Evolutionary conservation across 1,140 invertebrate species (phyloP).

Genomic region (Chymomyza costata): DNA sequence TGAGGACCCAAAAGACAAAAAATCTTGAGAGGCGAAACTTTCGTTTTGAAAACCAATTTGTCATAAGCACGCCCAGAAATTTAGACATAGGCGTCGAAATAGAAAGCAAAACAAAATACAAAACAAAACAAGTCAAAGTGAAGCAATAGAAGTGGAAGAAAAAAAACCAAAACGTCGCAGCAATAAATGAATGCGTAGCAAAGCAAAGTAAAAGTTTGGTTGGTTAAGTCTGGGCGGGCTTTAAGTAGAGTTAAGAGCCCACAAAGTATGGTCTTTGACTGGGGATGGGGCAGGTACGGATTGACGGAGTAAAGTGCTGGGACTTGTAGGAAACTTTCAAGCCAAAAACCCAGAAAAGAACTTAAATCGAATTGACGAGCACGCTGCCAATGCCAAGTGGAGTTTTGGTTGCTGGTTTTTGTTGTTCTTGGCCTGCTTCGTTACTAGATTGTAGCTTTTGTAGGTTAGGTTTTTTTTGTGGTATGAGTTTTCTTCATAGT

Average conservation of each 20-base stretch:
- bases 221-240: too few species aligned
- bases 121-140: neutral
- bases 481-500: too few species aligned
- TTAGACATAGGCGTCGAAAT: conserved; percentile 19
- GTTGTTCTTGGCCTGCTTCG: too few species aligned
- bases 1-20: neutral
- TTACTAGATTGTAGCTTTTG: too few species aligned
- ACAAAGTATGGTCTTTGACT: too few species aligned
- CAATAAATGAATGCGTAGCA: conserved; percentile 27
- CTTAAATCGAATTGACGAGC: conserved; percentile 50
- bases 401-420: too few species aligned
- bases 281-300: too few species aligned
- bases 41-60: conserved; percentile 16
- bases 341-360: conserved; percentile 25
- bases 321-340: too few species aligned
- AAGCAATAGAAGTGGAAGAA: neutral
- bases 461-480: too few species aligned
- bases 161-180: conserved; percentile 6
- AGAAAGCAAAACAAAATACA: neutral
- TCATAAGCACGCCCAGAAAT: conserved; percentile 23
- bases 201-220: conserved; percentile 25
- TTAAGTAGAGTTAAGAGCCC: too few species aligned
- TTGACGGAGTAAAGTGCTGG: too few species aligned
- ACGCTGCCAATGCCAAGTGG: too few species aligned
- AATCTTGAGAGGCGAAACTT: conserved; percentile 2